These are phyloP conservation scores for cattle (Bos taurus) DNA, from an alignment of 2,113 vertebrate genomes.

Conservation along the genomic window DNA sequence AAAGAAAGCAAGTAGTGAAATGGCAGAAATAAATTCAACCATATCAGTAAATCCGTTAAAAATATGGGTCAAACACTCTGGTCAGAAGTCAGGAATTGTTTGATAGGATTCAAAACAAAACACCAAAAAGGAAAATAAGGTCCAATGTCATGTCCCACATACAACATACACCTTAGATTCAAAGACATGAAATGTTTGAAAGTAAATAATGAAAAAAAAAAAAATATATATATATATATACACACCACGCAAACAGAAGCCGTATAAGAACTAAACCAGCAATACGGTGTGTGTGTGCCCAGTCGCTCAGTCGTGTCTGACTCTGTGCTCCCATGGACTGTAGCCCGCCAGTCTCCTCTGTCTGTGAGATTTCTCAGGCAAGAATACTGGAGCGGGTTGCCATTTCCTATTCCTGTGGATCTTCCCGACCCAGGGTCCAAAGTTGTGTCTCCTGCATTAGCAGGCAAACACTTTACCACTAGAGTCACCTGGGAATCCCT, in stretches of 20 bases:
- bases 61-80: neutral
- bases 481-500: neutral
- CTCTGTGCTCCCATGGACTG: rapidly evolving
- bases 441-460: neutral
- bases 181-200: neutral
- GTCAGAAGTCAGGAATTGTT: neutral
- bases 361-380: neutral
- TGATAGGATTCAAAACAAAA: neutral
- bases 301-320: rapidly evolving
- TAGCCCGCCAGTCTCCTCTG: neutral
- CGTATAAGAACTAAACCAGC: rapidly evolving
- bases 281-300: rapidly evolving
- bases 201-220: neutral
- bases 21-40: too few species aligned
- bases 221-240: neutral
- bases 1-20: neutral
- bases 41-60: neutral
- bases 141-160: neutral
- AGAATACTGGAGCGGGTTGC: neutral
- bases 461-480: neutral
- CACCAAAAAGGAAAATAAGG: neutral
- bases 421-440: neutral
- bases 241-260: neutral
- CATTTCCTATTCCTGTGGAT: neutral
- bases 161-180: neutral